phyloP scores from a whole-genome alignment of 1,140 invertebrate species.

The Bombus waltoni region DNA sequence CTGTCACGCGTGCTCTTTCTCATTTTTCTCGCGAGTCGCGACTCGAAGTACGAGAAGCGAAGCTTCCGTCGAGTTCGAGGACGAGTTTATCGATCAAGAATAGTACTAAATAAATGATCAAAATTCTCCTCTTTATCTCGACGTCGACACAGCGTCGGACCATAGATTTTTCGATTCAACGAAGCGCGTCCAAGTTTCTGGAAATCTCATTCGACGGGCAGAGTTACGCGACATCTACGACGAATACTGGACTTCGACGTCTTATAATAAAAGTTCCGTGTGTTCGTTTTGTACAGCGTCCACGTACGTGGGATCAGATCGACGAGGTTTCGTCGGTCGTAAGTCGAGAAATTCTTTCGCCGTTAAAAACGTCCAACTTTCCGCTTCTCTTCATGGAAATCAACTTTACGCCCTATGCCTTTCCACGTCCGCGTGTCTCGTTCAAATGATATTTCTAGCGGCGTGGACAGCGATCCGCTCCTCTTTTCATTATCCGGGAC shows the following conservation, averaged over 20 bases:
- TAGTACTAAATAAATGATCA: neutral
- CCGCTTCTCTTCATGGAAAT: constrained; percentile 30
- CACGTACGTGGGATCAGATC: neutral
- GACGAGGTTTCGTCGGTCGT: constrained; percentile 3
- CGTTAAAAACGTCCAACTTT: neutral
- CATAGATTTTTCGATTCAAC: constrained; percentile 21
- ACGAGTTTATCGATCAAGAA: constrained; percentile 12
- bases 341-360: neutral
- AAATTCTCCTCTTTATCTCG: constrained; percentile 1
- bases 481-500: too few relatives aligned
- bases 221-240: constrained; percentile 22
- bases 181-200: constrained; percentile 38
- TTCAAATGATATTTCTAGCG: neutral
- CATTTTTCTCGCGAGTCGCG: neutral
- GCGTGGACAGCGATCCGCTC: too few relatives aligned
- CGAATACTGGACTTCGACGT: constrained; percentile 13
- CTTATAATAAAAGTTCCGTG: constrained; percentile 51
- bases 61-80: constrained; percentile 17
- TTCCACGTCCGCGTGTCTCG: neutral
- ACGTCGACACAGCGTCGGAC: neutral
- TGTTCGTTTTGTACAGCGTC: constrained; percentile 15
- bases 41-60: neutral
- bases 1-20: neutral
- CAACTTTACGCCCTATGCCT: neutral
- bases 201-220: constrained; percentile 49